Percentiles rank a stretch among this genome's conserved stretches.
phyloP scores from a whole-genome alignment of 2,888 invertebrate species.

The Tinea trinotella region DNA sequence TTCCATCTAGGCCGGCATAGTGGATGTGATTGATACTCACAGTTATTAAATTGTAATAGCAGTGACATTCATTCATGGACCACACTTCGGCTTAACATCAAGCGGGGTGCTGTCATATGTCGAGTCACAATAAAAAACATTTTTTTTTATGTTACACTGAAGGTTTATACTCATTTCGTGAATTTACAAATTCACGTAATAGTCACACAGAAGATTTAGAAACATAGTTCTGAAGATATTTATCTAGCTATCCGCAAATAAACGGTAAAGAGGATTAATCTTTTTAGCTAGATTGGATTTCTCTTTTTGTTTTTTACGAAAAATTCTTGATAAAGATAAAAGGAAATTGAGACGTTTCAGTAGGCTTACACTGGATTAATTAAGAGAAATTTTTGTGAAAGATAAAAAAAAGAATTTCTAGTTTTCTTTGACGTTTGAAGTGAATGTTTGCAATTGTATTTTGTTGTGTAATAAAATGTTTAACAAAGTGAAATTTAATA shows the following conservation, averaged over 20 bases:
- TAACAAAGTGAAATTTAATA: neutral
- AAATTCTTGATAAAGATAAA: neutral
- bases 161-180: too few species aligned
- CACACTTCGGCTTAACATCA: too few species aligned
- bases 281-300: constrained; percentile 7
- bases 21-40: too few species aligned
- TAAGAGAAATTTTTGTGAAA: neutral
- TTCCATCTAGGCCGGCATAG: too few species aligned
- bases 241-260: neutral
- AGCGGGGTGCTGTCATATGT: too few species aligned
- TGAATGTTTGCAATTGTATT: neutral
- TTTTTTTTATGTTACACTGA: too few species aligned
- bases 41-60: too few species aligned
- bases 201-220: neutral
- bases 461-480: neutral
- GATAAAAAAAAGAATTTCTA: neutral
- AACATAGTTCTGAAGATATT: neutral
- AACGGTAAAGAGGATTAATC: constrained; percentile 1
- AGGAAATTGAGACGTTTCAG: neutral
- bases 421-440: neutral
- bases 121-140: too few species aligned
- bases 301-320: constrained; percentile 9
- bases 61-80: too few species aligned
- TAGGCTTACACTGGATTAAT: constrained; percentile 4
- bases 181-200: too few species aligned